Evolutionary conservation across 2,113 vertebrate species (phyloP).

Genomic region (Ammodytes marinus): DNA sequence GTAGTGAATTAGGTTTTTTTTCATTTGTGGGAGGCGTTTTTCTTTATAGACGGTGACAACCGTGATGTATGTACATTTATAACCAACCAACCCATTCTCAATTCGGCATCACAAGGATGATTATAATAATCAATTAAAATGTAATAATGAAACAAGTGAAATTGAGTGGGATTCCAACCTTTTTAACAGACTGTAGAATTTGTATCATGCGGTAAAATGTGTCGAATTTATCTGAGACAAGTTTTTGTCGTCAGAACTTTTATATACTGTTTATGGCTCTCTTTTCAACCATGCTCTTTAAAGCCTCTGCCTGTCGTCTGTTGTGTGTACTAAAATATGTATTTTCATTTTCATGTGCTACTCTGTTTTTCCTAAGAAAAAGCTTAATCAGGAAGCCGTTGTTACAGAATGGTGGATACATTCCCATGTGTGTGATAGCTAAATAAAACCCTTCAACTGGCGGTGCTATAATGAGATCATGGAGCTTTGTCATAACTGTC

Average conservation of each 20-base stretch:
- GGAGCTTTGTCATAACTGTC: slow-evolving; percentile 21
- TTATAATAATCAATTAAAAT: slow-evolving; percentile 17
- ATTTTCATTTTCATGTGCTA: slow-evolving; percentile 54
- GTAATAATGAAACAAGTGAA: slow-evolving; percentile 1
- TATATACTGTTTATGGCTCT: slow-evolving; percentile 57
- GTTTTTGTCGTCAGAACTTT: slow-evolving; percentile 56
- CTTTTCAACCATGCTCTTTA: slow-evolving; percentile 43
- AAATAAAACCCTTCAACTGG: slow-evolving; percentile 33
- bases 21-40: not conserved
- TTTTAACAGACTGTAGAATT: slow-evolving; percentile 59
- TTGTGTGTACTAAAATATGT: slow-evolving; percentile 43
- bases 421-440: slow-evolving; percentile 49
- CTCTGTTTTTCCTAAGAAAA: slow-evolving; percentile 19
- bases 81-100: slow-evolving; percentile 39
- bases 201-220: slow-evolving; percentile 52
- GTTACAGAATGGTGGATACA: slow-evolving; percentile 53
- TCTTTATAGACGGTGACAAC: slow-evolving; percentile 42
- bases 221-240: slow-evolving; percentile 18
- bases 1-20: slow-evolving; percentile 35
- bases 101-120: slow-evolving; percentile 31
- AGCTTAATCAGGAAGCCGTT: slow-evolving; percentile 44
- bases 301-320: slow-evolving; percentile 28
- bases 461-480: slow-evolving; percentile 17
- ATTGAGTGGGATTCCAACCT: slow-evolving; percentile 23
- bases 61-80: slow-evolving; percentile 72